Evolutionary conservation across 1,140 invertebrate species (phyloP).

Genomic region (Augochlora pura): DNA sequence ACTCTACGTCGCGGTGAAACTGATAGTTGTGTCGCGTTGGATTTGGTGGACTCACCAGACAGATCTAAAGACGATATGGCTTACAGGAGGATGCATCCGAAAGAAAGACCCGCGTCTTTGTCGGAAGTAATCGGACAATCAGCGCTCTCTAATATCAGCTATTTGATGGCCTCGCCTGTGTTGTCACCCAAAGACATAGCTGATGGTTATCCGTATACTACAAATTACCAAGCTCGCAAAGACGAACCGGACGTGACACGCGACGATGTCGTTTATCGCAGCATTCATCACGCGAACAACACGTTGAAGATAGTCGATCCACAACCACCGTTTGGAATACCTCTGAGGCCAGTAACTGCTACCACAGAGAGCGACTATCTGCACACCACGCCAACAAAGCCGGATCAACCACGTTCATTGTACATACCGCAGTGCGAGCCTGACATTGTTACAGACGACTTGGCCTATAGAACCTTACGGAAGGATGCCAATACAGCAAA

Average conservation of each 20-base stretch:
- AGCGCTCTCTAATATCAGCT: slow-evolving; percentile 84
- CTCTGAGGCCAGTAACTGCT: slow-evolving; percentile 88
- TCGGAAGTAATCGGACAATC: slow-evolving; percentile 78
- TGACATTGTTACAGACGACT: slow-evolving; percentile 91
- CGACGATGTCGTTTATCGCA: slow-evolving; percentile 92
- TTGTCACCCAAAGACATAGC: slow-evolving; percentile 65
- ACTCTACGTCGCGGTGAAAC: slow-evolving; percentile 53
- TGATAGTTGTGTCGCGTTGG: neutral
- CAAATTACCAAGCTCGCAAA: slow-evolving; percentile 60
- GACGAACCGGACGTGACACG: slow-evolving; percentile 89
- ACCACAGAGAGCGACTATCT: slow-evolving; percentile 91
- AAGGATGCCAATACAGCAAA: slow-evolving; percentile 84
- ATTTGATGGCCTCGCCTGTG: slow-evolving; percentile 87
- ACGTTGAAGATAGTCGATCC: slow-evolving; percentile 84
- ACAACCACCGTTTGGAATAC: slow-evolving; percentile 94
- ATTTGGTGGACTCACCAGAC: slow-evolving; percentile 79
- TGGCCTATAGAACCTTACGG: slow-evolving; percentile 90
- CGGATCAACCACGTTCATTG: slow-evolving; percentile 80
- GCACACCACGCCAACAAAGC: slow-evolving; percentile 84
- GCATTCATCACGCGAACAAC: slow-evolving; percentile 88
- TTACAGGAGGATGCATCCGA: slow-evolving; percentile 85
- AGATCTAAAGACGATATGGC: slow-evolving; percentile 90
- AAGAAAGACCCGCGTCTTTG: slow-evolving; percentile 79
- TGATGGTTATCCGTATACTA: slow-evolving; percentile 16
- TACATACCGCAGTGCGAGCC: slow-evolving; percentile 86